A percentile compares a stretch with the other conserved stretches of the same genome.
These are phyloP conservation scores for Drepana arcuata DNA, from an alignment of 1,140 invertebrate species.

Conservation along the genomic window DNA sequence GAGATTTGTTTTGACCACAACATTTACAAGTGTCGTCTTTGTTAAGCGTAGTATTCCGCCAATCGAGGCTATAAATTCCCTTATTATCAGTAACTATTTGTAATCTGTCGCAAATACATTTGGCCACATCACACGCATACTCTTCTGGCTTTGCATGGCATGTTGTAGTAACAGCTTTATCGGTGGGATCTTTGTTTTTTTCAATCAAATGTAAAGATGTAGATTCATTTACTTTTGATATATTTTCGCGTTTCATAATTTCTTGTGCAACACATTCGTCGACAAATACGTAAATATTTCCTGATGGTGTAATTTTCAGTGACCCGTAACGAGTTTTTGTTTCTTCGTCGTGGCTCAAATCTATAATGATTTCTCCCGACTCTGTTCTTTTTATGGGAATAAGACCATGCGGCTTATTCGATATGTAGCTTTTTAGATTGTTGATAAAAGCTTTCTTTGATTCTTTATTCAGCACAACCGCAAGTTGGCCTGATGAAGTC, in stretches of 20 bases:
- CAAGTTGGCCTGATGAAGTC: conserved; percentile 24
- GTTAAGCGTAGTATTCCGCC: neutral
- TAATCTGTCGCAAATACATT: conserved; percentile 28
- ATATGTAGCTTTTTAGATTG: conserved; percentile 25
- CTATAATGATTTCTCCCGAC: conserved; percentile 26
- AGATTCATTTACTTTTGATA: neutral
- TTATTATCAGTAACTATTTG: neutral
- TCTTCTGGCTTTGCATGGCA: conserved; percentile 16
- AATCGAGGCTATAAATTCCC: neutral
- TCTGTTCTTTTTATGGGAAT: conserved; percentile 26
- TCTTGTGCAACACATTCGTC: conserved; percentile 23
- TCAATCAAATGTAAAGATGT: conserved; percentile 6
- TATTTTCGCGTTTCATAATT: conserved; percentile 10
- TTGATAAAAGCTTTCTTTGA: conserved; percentile 29
- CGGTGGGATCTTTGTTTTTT: conserved; percentile 8
- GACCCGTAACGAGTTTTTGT: conserved; percentile 16
- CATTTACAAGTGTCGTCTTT: conserved; percentile 10
- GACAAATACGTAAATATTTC: conserved; percentile 27
- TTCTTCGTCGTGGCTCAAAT: conserved; percentile 15
- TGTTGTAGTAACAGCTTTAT: conserved; percentile 27
- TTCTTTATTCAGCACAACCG: conserved; percentile 28
- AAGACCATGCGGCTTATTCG: conserved; percentile 12
- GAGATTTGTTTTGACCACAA: conserved; percentile 5
- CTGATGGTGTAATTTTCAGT: conserved; percentile 33
- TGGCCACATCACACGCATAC: conserved; percentile 18